Evolutionary conservation across 2,797 vertebrate species (phyloP).

Genomic region (Myotis daubentonii): DNA sequence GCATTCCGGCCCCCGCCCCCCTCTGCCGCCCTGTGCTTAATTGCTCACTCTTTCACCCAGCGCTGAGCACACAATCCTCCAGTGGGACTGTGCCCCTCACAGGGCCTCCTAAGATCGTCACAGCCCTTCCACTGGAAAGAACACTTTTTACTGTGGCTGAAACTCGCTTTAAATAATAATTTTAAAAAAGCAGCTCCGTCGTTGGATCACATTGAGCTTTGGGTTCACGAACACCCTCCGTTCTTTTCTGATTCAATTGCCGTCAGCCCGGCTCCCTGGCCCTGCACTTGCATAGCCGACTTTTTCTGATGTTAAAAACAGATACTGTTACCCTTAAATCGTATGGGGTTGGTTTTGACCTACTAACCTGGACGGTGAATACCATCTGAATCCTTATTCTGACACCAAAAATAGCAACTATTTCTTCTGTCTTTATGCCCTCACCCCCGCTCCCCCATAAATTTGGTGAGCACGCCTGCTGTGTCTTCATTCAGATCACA

Average conservation of each 20-base stretch:
- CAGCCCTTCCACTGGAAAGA: slow-evolving; percentile 31
- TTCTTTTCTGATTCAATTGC: not conserved
- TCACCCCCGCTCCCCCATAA: not conserved
- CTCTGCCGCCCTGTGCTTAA: not conserved
- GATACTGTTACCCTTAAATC: slow-evolving; percentile 17
- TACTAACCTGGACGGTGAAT: not conserved
- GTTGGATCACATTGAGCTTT: not conserved
- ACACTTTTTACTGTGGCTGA: not conserved
- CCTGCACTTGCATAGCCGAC: not conserved
- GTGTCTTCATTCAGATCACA: not conserved
- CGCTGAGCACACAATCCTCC: not conserved
- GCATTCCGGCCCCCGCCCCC: not conserved
- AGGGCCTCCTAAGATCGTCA: slow-evolving; percentile 41
- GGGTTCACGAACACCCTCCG: slow-evolving; percentile 47
- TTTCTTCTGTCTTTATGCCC: not conserved
- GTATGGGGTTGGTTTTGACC: not conserved
- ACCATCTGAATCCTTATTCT: slow-evolving; percentile 3
- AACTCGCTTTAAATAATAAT: slow-evolving; percentile 23
- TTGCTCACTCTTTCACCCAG: slow-evolving; percentile 55
- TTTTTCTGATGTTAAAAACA: not conserved
- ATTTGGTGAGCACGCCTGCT: not conserved
- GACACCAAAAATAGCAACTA: not conserved
- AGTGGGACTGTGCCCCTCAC: not conserved
- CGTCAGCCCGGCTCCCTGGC: not conserved
- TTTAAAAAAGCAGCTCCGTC: not conserved